A percentile compares a stretch with the other conserved stretches of the same genome.
Conservation (phyloP, 2,888 invertebrate genomes). For the Glaucopsyche alexis region DNA sequence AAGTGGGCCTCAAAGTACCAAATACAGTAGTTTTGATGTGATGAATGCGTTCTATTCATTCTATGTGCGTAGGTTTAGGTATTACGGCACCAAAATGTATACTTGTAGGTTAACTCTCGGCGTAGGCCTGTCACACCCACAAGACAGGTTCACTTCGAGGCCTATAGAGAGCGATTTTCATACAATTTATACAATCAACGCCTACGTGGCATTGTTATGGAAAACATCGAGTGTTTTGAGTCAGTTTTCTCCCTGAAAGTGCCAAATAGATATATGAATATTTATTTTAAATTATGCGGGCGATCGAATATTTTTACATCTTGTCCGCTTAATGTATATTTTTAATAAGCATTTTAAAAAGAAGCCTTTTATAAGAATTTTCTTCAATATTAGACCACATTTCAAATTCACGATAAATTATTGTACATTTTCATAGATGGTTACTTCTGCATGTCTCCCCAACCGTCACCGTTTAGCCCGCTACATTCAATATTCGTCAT, state of each 20-base stretch:
- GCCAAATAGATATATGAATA: not conserved
- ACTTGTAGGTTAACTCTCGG: constrained; percentile 48
- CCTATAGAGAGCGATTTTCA: constrained; percentile 71
- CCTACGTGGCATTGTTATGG: constrained; percentile 56
- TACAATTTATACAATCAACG: constrained; percentile 63
- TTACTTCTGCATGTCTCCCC: not conserved
- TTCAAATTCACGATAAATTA: not conserved
- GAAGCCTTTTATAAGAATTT: not conserved
- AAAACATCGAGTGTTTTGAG: constrained; percentile 19
- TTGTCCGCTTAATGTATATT: not conserved
- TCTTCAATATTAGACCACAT: not conserved
- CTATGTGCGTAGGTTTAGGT: constrained; percentile 53
- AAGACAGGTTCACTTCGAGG: constrained; percentile 63
- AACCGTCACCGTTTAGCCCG: no score
- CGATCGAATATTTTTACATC: constrained; percentile 4
- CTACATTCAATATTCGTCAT: no score
- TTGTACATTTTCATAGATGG: not conserved
- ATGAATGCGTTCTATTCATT: constrained; percentile 40
- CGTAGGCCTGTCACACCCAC: constrained; percentile 68
- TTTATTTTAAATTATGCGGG: constrained; percentile 10
- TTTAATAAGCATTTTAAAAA: not conserved
- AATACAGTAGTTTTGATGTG: constrained; percentile 28
- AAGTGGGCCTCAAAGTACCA: no score
- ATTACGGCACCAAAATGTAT: constrained; percentile 54
- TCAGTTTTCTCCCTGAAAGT: not conserved